Evolutionary conservation across 2,797 vertebrate genomes (phyloP).

Genomic region (Astyanax mexicanus): DNA sequence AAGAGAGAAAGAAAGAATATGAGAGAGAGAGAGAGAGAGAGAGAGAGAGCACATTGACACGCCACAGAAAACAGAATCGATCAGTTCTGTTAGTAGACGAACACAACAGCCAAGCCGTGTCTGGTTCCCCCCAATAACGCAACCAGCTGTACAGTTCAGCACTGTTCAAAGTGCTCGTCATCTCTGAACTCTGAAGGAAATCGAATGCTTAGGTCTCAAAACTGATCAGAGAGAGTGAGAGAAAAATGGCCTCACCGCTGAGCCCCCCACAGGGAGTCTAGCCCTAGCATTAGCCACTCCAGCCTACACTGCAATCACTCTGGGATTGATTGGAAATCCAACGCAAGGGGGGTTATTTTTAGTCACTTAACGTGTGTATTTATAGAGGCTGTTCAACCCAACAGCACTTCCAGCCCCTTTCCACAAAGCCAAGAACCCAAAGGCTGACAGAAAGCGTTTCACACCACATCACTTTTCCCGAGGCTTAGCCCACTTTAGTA

Average conservation of each 20-base stretch:
- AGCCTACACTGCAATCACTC: conserved; percentile 51
- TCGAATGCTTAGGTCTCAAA: conserved; percentile 52
- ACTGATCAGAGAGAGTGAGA: conserved; percentile 44
- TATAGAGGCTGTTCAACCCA: conserved; percentile 52
- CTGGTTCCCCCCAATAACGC: conserved; percentile 29
- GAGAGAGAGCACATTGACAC: conserved; percentile 67
- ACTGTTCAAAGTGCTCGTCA: conserved; percentile 37
- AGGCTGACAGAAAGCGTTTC: conserved; percentile 47
- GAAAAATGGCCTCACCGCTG: conserved; percentile 38
- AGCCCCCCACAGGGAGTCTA: conserved; percentile 48
- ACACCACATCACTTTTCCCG: conserved; percentile 31
- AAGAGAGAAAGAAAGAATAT: conserved; percentile 37
- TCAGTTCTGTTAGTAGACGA: conserved; percentile 68
- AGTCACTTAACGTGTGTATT: conserved; percentile 55
- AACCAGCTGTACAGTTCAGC: conserved; percentile 60
- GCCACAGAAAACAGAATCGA: conserved; percentile 77
- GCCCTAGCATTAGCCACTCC: conserved; percentile 54
- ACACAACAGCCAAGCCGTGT: conserved; percentile 64
- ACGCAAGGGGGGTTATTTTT: conserved; percentile 52
- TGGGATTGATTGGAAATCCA: conserved; percentile 51
- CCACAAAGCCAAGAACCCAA: conserved; percentile 18
- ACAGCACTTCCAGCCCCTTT: conserved; percentile 26
- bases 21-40: conserved; percentile 32
- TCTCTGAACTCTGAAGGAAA: conserved; percentile 45
- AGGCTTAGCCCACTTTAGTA: conserved; percentile 48